phyloP scores from a whole-genome alignment of 2,888 invertebrate genomes.

The Micropterix aruncella region DNA sequence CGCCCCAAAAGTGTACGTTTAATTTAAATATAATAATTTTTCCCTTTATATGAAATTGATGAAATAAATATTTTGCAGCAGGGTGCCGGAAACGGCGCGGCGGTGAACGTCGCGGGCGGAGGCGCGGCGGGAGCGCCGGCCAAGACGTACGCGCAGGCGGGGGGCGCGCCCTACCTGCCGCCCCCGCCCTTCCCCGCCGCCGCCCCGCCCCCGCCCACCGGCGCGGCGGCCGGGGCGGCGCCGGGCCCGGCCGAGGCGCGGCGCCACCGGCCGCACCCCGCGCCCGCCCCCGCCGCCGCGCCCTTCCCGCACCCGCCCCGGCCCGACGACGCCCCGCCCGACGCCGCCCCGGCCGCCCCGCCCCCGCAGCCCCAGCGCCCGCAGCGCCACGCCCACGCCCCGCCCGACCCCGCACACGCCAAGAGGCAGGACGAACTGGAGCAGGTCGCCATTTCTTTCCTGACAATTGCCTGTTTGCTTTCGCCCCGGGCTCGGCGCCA shows the following conservation, averaged over 20 bases:
- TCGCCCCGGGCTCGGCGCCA: not conserved
- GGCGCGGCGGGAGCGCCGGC: slow-evolving; percentile 15
- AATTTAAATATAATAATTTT: no score
- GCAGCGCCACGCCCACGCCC: slow-evolving; percentile 20
- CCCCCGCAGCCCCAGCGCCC: slow-evolving; percentile 14
- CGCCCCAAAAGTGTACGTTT: no score
- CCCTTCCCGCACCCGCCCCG: slow-evolving; percentile 15
- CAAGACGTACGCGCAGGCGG: slow-evolving; percentile 34
- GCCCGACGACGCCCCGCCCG: slow-evolving; percentile 11
- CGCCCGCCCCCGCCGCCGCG: slow-evolving; percentile 9
- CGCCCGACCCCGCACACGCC: slow-evolving; percentile 16
- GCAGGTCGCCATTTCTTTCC: slow-evolving; percentile 11
- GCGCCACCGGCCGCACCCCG: slow-evolving; percentile 10
- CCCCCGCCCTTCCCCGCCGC: slow-evolving; percentile 14
- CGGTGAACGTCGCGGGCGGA: slow-evolving; percentile 8
- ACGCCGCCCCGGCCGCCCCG: slow-evolving; percentile 10
- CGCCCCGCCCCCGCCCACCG: slow-evolving; percentile 13
- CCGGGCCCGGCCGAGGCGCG: slow-evolving; percentile 13
- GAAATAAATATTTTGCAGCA: no score
- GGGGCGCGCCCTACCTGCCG: slow-evolving; percentile 16
- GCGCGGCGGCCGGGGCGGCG: slow-evolving; percentile 14
- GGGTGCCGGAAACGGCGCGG: no score
- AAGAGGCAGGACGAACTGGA: slow-evolving; percentile 18
- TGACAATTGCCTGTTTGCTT: not conserved
- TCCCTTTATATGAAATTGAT: no score